Base-by-base conservation (phyloP, 2,797 vertebrate genomes). In the Cheirogaleus major region DNA sequence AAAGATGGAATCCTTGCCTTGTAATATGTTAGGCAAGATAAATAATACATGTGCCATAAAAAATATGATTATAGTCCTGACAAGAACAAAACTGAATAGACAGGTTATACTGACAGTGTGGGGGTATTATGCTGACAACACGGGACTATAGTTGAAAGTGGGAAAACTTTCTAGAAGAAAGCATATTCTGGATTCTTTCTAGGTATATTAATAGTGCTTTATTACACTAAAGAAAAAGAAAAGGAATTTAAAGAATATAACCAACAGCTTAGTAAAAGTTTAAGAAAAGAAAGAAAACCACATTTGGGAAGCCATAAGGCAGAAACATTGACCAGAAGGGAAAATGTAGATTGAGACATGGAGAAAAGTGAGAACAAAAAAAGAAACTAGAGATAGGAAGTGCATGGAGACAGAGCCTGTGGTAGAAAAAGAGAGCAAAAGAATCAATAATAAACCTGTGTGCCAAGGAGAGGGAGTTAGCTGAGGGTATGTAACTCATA, bases 251-350 rank as follows among this genome's bases (percentile, higher is more conserved):
- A 3, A 80, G 5, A 84, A 61, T 9, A 48, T 25, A 88, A 81
- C 50, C 18, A 38, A 61, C 4, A 35, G 22, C 12, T 94, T 45
- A 65, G 35, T 30, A 73, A 89, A 89, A 73, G 4, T 72, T 88
- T 41, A 59, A 89, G 41, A 69, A 89, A 85, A 76, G 27, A 85
- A 3, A 50, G 7, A 69, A 59, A 73, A 61, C 20, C n/a, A 67
- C 48, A 94, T 81, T 70, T 93, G 72, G 57, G 41, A 84, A 95
- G 27, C 55, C 72, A 69, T 57, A 93, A 72, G 70, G 50, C 52
- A 93, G 70, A 95, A 90, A 65, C 12, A n/a, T 79, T 61, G 43
- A 91, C 73, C 50, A 84, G 52, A 96, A 92, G 80, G n/a, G 32
- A 61, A 91, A 88, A 85, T 61, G 25, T 13, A 83, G 57, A 89